Percentiles rank a stretch among this genome's conserved stretches.
Evolutionary conservation across 2,888 invertebrate genomes (phyloP).

Genomic region (Cepaea hortensis): DNA sequence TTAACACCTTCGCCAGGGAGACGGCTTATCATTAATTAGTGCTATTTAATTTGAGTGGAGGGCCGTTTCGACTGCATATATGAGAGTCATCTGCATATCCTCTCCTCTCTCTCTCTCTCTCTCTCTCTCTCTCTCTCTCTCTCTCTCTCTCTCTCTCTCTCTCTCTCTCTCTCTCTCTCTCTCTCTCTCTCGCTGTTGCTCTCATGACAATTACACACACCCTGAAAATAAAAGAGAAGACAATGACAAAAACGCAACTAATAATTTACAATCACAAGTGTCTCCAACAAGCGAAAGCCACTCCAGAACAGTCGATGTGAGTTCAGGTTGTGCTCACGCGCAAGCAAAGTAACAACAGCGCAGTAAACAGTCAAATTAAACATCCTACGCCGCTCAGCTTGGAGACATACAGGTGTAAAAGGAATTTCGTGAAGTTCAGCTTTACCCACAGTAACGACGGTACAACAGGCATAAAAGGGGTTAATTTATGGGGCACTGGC

Average conservation of each 20-base stretch:
- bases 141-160: no score
- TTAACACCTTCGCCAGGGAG: neutral
- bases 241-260: neutral
- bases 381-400: neutral
- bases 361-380: neutral
- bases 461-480: constrained; percentile 9
- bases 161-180: no score
- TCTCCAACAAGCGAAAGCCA: neutral
- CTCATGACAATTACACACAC: no score
- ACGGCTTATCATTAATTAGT: neutral
- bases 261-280: neutral
- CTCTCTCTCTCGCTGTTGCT: no score
- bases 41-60: no score
- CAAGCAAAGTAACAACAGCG: neutral
- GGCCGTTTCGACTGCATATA: no score
- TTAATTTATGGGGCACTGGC: constrained; percentile 29
- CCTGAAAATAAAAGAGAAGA: neutral
- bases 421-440: neutral
- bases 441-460: constrained; percentile 1
- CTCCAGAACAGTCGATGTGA: neutral
- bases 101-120: no score
- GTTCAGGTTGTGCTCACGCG: neutral
- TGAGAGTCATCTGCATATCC: no score
- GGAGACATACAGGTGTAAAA: constrained; percentile 4
- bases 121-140: no score